phyloP scores from a whole-genome alignment of 2,797 vertebrate genomes.

The Columba guinea region DNA sequence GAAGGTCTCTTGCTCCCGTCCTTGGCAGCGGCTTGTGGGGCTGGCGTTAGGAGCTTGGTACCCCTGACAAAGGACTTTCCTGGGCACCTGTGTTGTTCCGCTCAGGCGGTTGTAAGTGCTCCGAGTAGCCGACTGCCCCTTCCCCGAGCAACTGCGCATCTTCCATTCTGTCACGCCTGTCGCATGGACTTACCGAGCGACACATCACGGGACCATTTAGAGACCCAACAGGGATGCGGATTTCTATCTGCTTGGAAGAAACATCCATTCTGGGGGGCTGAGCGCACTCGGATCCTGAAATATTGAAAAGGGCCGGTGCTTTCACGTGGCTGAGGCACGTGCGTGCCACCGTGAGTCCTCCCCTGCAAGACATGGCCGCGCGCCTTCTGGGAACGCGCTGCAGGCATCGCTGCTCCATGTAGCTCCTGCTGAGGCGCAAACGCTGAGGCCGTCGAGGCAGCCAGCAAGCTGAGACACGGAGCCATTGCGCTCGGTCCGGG shows the following conservation, averaged over 20 bases:
- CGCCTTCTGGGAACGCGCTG: neutral
- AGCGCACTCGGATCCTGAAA: slow-evolving; percentile 53
- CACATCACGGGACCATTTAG: slow-evolving; percentile 44
- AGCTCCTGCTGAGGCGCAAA: neutral
- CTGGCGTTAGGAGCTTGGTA: neutral
- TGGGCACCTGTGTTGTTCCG: neutral
- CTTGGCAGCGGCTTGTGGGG: neutral
- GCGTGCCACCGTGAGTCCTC: neutral
- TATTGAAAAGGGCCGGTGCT: slow-evolving; percentile 63
- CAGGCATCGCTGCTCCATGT: fast-evolving
- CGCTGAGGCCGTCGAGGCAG: fast-evolving
- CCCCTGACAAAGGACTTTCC: neutral
- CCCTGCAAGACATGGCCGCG: neutral
- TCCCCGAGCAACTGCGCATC: neutral
- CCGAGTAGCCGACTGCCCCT: neutral
- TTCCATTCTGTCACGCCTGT: slow-evolving; percentile 32
- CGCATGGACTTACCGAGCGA: slow-evolving; percentile 32
- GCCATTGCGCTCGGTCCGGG: neutral
- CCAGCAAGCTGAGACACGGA: neutral
- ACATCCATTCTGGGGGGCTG: slow-evolving; percentile 41
- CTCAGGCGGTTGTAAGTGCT: neutral
- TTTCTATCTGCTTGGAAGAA: slow-evolving; percentile 45
- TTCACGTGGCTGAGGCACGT: slow-evolving; percentile 39
- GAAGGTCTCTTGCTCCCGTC: neutral
- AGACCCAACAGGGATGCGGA: slow-evolving; percentile 50